A percentile compares a stretch with the other conserved stretches of the same genome.
phyloP scores from a whole-genome alignment of 2,113 vertebrate genomes.

The Pachypanchax playfairii region DNA sequence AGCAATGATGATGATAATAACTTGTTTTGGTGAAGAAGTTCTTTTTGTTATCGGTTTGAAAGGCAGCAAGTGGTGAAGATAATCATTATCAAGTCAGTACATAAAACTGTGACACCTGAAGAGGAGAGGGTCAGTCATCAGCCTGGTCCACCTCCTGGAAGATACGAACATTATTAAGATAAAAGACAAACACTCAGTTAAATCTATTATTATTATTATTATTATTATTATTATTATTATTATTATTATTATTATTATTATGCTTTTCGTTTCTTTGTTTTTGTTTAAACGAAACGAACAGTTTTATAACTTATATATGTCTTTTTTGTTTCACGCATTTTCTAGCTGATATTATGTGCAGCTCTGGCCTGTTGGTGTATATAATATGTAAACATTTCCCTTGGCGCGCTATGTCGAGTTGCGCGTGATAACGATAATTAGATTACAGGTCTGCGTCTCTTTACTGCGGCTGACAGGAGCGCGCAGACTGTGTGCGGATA shows the following conservation, averaged over 20 bases:
- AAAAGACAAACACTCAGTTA: too few relatives aligned
- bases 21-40: too few relatives aligned
- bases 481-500: constrained; percentile 54
- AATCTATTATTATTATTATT: background rate
- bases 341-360: background rate
- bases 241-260: background rate
- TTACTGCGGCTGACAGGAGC: constrained; percentile 7
- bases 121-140: constrained; percentile 63
- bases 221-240: background rate
- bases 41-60: background rate
- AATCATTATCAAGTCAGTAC: constrained; percentile 73
- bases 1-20: background rate
- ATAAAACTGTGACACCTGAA: constrained; percentile 66
- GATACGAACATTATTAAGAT: constrained; percentile 45
- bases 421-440: constrained; percentile 31
- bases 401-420: too few relatives aligned
- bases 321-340: background rate
- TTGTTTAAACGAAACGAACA: background rate
- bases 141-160: constrained; percentile 33
- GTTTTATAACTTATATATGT: background rate
- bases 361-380: background rate
- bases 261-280: background rate
- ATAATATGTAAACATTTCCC: too few relatives aligned
- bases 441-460: constrained; percentile 35
- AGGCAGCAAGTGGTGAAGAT: constrained; percentile 59